Evolutionary conservation across 2,888 invertebrate species (phyloP), one percentile per base, ranked within the genome.

Genomic region (Xestia rhomboidea): DNA sequence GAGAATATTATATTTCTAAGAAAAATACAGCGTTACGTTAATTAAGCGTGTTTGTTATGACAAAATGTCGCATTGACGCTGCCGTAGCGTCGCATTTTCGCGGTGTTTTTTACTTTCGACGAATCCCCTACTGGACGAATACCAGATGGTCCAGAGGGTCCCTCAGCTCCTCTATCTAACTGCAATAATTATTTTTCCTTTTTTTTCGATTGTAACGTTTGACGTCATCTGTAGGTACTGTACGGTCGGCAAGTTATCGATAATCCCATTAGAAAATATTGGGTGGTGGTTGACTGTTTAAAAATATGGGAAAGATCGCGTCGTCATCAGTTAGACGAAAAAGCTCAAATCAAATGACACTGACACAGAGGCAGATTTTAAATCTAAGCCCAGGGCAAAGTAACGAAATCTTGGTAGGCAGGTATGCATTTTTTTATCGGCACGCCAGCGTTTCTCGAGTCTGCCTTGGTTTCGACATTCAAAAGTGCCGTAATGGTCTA

Each of bases 51-150:
- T 27, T 76, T 60, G 5, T 27, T 2, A 30, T 18, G 6, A 24
- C 27, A 57, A 24, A 30, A 38, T 38, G 24, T 76, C 6, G n/a
- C 49, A 51, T 51, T 51, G 4, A 24, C 27, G 21, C 21, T 8
- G 13, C 41, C 18, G 41, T 41, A 30, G 13, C 54, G 30, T 54
- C 30, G 21, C n/a, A 30, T n/a, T 73, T 54, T n/a, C 30, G n/a
- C 24, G 41, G 24, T 44, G 4, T 74, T 75, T 75, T 74, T 75
- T 75, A 30, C 21, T 1, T 10, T 30, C 24, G 8, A 27, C 34
- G 0, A 68, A 7, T 24, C 30, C 15, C 21, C 0, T 63, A 63
- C 24, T 63, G 21, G 13, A 49, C n/a, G n/a, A n/a, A n/a, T n/a
- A n/a, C n/a, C n/a, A n/a, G n/a, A n/a, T n/a, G n/a, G n/a, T n/a